These are phyloP conservation scores for Aptenodytes patagonicus DNA, from an alignment of 2,113 vertebrate species.

Conservation along the genomic window DNA sequence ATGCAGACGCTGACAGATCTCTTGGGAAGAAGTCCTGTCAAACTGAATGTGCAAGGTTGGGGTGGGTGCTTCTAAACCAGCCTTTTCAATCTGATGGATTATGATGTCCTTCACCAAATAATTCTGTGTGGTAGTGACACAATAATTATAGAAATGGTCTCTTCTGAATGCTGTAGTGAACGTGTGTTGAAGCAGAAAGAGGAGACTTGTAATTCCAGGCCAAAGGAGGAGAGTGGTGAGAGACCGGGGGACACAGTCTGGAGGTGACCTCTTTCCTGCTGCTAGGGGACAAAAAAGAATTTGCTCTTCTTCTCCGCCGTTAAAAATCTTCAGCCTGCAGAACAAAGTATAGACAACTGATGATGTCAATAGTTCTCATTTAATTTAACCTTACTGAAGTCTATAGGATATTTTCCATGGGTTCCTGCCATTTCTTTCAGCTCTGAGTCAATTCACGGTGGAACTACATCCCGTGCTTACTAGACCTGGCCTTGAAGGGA, in stretches of 20 bases:
- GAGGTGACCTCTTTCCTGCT: neutral
- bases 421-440: neutral
- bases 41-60: neutral
- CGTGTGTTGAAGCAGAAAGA: neutral
- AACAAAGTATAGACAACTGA: neutral
- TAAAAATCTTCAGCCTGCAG: neutral
- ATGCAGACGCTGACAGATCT: neutral
- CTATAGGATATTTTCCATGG: neutral
- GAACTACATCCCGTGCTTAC: neutral
- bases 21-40: neutral
- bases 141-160: neutral
- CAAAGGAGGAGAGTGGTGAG: neutral
- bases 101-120: neutral
- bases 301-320: fast-evolving
- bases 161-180: neutral
- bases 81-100: neutral
- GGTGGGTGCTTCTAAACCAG: neutral
- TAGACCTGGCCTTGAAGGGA: neutral
- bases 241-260: neutral
- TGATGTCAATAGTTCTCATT: neutral
- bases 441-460: neutral
- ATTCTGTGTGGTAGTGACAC: neutral
- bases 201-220: neutral
- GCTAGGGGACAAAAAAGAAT: neutral
- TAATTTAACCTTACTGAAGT: neutral